Evolutionary conservation across 1,140 invertebrate species (phyloP).

Genomic region (Hypsibius dujardini): DNA sequence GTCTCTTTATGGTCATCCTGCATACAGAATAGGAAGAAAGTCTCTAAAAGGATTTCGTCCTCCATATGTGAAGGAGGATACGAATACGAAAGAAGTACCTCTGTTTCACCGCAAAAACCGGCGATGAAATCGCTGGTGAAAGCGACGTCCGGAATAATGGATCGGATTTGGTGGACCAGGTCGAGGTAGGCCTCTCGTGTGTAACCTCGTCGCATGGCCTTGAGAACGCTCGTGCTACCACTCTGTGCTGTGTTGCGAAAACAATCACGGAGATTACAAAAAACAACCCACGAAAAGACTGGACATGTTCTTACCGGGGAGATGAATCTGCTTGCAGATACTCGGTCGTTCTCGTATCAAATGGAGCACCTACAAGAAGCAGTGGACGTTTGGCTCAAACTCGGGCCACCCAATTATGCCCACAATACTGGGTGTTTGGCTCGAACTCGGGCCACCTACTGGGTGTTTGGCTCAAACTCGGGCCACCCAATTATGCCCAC

Average conservation of each 20-base stretch:
- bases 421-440: too few relatives aligned
- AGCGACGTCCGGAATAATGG: conserved; percentile 52
- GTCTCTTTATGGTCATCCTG: conserved; percentile 66
- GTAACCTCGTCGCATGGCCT: conserved; percentile 77
- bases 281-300: too few relatives aligned
- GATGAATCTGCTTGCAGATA: conserved; percentile 72
- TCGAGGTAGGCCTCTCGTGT: conserved; percentile 68
- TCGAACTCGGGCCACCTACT: too few relatives aligned
- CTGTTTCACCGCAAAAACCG: conserved; percentile 90
- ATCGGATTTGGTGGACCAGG: conserved; percentile 54
- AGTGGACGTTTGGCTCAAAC: too few relatives aligned
- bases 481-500: too few relatives aligned
- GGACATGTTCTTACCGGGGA: too few relatives aligned
- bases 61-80: neutral
- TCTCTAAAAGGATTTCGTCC: too few relatives aligned
- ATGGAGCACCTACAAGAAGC: conserved; percentile 49
- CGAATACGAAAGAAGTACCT: conserved; percentile 34
- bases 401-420: too few relatives aligned
- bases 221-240: conserved; percentile 58
- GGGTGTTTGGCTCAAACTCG: too few relatives aligned
- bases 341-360: conserved; percentile 61
- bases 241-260: too few relatives aligned
- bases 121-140: conserved; percentile 88
- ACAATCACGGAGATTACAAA: too few relatives aligned
- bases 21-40: neutral